Evolutionary conservation across 2,113 vertebrate species (phyloP).

Genomic region (Talpa occidentalis): DNA sequence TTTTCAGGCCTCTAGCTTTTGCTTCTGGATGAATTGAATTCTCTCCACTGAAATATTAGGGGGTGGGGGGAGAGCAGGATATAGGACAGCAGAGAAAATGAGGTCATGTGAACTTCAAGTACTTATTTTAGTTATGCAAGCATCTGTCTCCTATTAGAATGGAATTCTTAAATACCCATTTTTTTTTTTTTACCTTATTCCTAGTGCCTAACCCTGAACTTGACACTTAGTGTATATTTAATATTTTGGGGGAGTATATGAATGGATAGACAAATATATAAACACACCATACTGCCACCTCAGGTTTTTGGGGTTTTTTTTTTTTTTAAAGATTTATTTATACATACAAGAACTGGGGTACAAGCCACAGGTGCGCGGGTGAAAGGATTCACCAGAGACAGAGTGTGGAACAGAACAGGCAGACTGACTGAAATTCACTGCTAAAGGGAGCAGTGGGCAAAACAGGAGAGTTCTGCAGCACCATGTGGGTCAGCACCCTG

Average conservation of each 20-base stretch:
- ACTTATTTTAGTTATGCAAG: neutral
- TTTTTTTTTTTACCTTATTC: constrained; percentile 7
- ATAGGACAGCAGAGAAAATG: neutral
- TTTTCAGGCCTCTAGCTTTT: constrained; percentile 11
- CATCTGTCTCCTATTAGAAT: neutral
- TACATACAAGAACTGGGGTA: too few species aligned
- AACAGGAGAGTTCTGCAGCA: too few species aligned
- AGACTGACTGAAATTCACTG: too few species aligned
- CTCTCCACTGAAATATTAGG: neutral
- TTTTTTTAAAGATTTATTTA: too few species aligned
- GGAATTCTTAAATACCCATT: neutral
- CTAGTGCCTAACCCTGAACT: neutral
- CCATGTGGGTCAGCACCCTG: too few species aligned
- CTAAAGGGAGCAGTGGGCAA: too few species aligned
- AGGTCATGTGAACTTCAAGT: neutral
- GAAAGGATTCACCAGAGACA: too few species aligned
- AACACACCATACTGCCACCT: neutral
- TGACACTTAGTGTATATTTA: neutral
- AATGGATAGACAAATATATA: neutral
- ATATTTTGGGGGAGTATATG: neutral
- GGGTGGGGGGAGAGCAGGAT: neutral
- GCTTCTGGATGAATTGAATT: neutral
- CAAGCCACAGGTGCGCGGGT: too few species aligned
- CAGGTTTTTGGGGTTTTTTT: too few species aligned
- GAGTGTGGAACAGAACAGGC: too few species aligned